phyloP scores from a whole-genome alignment of 64 coral and sea anemone genomes.

The Acropora tenuis region DNA sequence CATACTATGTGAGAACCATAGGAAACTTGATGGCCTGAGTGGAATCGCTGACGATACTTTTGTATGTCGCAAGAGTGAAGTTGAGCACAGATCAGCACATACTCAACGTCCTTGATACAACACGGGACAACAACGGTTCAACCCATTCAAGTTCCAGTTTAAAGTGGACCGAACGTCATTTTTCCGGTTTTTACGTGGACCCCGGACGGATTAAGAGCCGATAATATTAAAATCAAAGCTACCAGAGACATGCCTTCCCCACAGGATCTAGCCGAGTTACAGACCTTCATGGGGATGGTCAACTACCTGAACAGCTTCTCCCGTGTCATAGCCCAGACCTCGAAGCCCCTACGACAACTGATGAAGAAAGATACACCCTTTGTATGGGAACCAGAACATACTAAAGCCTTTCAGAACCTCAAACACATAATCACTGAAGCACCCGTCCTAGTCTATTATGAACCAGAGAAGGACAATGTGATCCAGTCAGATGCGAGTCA shows the following conservation, averaged over 20 bases:
- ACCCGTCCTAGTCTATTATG: constrained; percentile 65
- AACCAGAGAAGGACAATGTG: constrained; percentile 44
- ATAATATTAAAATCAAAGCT: constrained; percentile 47
- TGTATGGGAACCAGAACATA: constrained; percentile 65
- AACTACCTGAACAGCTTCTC: constrained; percentile 76
- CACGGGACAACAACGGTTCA: constrained; percentile 19
- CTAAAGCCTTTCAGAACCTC: constrained; percentile 49
- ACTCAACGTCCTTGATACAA: too few relatives aligned
- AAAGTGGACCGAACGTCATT: constrained; percentile 65
- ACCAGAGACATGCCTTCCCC: constrained; percentile 51
- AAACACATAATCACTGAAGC: constrained; percentile 50
- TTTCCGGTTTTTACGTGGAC: constrained; percentile 47
- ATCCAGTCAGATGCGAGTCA: constrained; percentile 37
- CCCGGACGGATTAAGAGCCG: constrained; percentile 44
- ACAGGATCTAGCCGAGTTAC: constrained; percentile 49
- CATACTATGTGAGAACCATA: constrained; percentile 10
- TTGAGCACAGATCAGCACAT: constrained; percentile 24
- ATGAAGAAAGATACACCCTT: constrained; percentile 69
- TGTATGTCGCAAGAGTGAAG: constrained; percentile 54
- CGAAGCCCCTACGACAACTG: constrained; percentile 57
- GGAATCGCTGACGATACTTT: constrained; percentile 62
- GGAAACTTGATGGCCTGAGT: constrained; percentile 21
- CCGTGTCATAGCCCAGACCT: constrained; percentile 18
- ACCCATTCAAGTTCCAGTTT: constrained; percentile 63
- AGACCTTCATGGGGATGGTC: constrained; percentile 57